Conservation (phyloP, 1,140 invertebrate species). For the Epicauta chinensis region DNA sequence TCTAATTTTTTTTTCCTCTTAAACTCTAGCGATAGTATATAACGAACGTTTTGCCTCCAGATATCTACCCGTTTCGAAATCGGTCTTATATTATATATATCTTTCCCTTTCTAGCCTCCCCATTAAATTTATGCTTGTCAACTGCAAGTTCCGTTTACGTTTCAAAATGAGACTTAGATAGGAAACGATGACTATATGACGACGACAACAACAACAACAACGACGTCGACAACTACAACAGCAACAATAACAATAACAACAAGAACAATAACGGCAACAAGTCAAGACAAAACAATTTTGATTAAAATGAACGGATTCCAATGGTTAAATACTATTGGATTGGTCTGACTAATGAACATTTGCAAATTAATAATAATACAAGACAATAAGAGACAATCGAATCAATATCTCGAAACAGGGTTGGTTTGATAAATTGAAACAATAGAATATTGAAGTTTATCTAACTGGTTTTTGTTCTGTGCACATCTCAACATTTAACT, state of each 20-base stretch:
- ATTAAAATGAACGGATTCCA: constrained; percentile 21
- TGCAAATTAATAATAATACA: too few species aligned
- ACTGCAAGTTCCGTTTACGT: constrained; percentile 22
- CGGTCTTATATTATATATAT: constrained; percentile 20
- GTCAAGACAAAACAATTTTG: constrained; percentile 19
- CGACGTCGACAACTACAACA: too few species aligned
- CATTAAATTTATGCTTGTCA: constrained; percentile 32
- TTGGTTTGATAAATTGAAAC: too few species aligned
- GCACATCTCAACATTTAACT: too few species aligned
- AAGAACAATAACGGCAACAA: neutral
- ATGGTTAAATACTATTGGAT: constrained; percentile 16
- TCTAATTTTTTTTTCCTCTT: too few species aligned
- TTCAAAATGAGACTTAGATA: constrained; percentile 17
- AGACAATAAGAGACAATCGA: too few species aligned
- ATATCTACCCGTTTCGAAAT: constrained; percentile 26
- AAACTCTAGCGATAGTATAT: too few species aligned
- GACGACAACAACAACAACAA: too few species aligned
- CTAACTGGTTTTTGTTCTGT: too few species aligned
- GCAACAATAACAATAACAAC: neutral
- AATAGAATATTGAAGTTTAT: too few species aligned
- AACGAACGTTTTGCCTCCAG: constrained; percentile 13
- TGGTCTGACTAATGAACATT: constrained; percentile 6
- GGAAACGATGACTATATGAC: too few species aligned
- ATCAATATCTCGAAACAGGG: too few species aligned
- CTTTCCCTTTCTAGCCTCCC: constrained; percentile 1